Evolutionary conservation across 2,797 vertebrate genomes (phyloP).

Genomic region (Anniella stebbinsi): DNA sequence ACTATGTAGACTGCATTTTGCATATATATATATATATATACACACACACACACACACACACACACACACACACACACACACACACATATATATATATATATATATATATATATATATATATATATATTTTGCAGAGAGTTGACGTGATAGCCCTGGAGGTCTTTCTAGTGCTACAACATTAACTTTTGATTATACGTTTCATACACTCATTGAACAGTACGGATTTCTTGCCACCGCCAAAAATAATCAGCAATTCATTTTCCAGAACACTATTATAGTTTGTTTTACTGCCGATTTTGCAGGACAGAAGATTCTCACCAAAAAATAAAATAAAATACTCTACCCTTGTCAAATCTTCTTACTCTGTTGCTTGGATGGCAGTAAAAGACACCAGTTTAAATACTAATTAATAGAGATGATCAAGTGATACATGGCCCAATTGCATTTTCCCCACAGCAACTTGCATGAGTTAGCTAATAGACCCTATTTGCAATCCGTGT

Average conservation of each 20-base stretch:
- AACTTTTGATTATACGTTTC: constrained; percentile 49
- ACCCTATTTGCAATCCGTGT: neutral
- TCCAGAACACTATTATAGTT: neutral
- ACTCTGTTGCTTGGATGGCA: constrained; percentile 9
- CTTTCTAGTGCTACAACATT: constrained; percentile 52
- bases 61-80: too few species aligned
- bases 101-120: too few species aligned
- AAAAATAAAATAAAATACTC: neutral
- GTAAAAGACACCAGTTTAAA: neutral
- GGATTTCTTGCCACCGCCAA: neutral
- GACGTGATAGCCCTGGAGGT: neutral
- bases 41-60: too few species aligned
- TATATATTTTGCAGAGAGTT: too few species aligned
- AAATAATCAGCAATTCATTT: accelerated
- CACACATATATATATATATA: too few species aligned
- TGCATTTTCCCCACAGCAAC: neutral
- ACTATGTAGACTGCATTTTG: neutral
- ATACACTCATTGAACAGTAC: constrained; percentile 25
- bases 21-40: too few species aligned
- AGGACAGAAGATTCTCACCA: neutral
- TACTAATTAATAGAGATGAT: neutral
- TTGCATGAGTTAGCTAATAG: neutral
- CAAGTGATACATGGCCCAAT: neutral
- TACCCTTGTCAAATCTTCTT: constrained; percentile 18
- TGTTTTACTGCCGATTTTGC: neutral